phyloP scores from a whole-genome alignment of 2,113 vertebrate genomes.

The Prochilodus magdalenae region DNA sequence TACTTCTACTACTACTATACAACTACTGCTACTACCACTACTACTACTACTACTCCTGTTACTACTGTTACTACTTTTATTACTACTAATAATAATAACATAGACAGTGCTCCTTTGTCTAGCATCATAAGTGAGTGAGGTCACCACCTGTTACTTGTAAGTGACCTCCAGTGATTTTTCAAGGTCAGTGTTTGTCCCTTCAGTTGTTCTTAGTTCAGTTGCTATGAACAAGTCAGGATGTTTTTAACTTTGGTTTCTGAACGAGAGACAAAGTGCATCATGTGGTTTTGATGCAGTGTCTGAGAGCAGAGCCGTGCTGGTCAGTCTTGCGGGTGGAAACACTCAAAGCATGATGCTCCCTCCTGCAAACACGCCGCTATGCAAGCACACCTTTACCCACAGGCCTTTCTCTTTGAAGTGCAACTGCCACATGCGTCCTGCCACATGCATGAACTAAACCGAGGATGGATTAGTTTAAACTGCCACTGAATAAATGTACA shows the following conservation, averaged over 20 bases:
- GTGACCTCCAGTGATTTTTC: too few species aligned
- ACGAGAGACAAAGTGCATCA: not conserved
- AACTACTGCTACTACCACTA: too few species aligned
- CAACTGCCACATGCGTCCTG: not conserved
- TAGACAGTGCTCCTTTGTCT: too few species aligned
- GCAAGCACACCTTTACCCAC: not conserved
- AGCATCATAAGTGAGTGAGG: too few species aligned
- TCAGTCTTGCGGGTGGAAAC: conserved; percentile 22
- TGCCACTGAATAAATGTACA: not conserved
- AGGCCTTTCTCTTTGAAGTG: not conserved
- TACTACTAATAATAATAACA: too few species aligned
- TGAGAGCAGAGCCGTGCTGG: not conserved
- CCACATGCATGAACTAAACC: too few species aligned
- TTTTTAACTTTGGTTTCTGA: conserved; percentile 23
- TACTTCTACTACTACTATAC: too few species aligned
- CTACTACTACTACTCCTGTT: too few species aligned
- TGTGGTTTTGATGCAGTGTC: conserved; percentile 37
- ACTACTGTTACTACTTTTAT: too few species aligned
- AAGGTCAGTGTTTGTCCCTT: not conserved
- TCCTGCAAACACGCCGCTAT: not conserved
- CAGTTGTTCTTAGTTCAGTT: not conserved
- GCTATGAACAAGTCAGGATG: not conserved
- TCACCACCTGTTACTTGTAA: too few species aligned
- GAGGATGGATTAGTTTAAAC: not conserved
- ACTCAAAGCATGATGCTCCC: not conserved